Evolutionary conservation across 2,888 invertebrate genomes (phyloP).

Genomic region (Machimus rusticus): DNA sequence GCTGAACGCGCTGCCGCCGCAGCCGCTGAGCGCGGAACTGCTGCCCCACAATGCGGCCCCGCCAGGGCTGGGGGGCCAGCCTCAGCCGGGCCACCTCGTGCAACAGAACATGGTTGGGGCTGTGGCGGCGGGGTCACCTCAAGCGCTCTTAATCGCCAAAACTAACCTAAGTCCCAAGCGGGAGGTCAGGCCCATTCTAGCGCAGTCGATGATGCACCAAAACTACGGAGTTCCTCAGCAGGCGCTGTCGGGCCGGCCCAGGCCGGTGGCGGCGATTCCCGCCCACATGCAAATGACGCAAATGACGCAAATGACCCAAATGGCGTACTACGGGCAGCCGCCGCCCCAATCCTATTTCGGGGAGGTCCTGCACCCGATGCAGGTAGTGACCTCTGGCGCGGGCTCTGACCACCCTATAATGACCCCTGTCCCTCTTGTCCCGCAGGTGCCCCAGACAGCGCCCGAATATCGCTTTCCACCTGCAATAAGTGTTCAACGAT

Average conservation of each 20-base stretch:
- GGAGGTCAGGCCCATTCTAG: conserved; percentile 49
- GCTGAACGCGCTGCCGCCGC: conserved; percentile 51
- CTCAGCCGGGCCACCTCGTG: conserved; percentile 48
- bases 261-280: conserved; percentile 51
- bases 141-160: conserved; percentile 45
- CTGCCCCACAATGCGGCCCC: conserved; percentile 56
- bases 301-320: conserved; percentile 60
- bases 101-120: conserved; percentile 43
- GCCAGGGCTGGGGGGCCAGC: conserved; percentile 46
- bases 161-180: conserved; percentile 48
- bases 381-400: conserved; percentile 52
- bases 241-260: conserved; percentile 52
- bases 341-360: conserved; percentile 58
- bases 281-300: conserved; percentile 59
- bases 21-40: conserved; percentile 57
- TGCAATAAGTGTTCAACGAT: conserved; percentile 63
- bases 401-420: background rate
- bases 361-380: conserved; percentile 60
- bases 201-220: conserved; percentile 60
- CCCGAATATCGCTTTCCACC: conserved; percentile 63
- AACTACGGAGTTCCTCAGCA: conserved; percentile 57
- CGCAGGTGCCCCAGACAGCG: conserved; percentile 54
- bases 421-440: conserved; percentile 29
- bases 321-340: conserved; percentile 60
- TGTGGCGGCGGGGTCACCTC: conserved; percentile 42